Base-by-base conservation (phyloP, 2,113 vertebrate genomes). In the Andinoacara biseriatus region DNA sequence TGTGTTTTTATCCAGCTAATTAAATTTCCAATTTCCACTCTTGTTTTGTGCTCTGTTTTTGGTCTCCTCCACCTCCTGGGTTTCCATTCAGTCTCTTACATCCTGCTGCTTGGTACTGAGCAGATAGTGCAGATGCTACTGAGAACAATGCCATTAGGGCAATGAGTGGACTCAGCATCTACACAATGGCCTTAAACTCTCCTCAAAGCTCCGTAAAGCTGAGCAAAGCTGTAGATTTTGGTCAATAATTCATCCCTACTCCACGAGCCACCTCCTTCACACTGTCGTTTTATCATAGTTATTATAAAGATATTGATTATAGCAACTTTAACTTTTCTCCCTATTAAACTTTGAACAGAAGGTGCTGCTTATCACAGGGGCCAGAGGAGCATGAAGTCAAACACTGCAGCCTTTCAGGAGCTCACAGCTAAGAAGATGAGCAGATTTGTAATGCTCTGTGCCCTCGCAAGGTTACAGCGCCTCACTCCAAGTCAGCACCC, bases 391-490 rank as follows among this genome's bases (percentile, higher is more conserved):
- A 58, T 49, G 57, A 67, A 89, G 72, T 59, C 60, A 61, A 65
- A 79, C 82, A 2, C 69, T 2, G 58, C 26, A 15, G 78, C 79
- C 81, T 74, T 60, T 75, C 49, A 75, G 84, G 84, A 83, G 74
- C 72, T 80, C 72, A 65, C 61, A 26, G 83, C 85, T 72, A 15
- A 83, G 86, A 72, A 56, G 80, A 90, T 10, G 90, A 90, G 81
- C 74, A 81, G 69, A 79, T 85, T 78, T 80, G 84, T 76, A 81
- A 87, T 15, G 22, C 85, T 82, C 26, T 10, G 83, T n/a, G 65
- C 79, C 82, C 76, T 84, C 80, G 38, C 89, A 86, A 91, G 89
- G 91, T 87, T 74, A 91, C 82, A 77, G 78, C 3, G 38, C 76
- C 82, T 76, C 81, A 60, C 56, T 74, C 76, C 56, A 9, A 67